phyloP scores from a whole-genome alignment of 2,888 invertebrate species.

The Orthonevra nobilis region DNA sequence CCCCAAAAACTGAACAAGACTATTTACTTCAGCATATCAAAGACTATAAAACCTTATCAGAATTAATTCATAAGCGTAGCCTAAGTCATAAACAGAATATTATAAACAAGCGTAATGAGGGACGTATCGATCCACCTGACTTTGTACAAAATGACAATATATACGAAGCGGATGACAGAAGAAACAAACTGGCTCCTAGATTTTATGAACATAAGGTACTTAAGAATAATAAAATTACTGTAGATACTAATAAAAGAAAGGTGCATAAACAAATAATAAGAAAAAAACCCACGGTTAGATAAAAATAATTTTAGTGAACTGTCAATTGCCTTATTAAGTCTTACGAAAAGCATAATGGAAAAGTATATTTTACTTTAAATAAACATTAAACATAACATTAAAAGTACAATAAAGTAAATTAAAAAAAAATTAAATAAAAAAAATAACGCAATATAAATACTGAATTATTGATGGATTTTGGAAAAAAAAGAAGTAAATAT shows the following conservation, averaged over 20 bases:
- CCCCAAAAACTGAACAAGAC: constrained; percentile 36
- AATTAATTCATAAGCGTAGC: constrained; percentile 31
- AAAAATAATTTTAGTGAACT: too few species aligned
- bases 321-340: too few species aligned
- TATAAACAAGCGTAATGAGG: constrained; percentile 47
- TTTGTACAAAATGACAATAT: background rate
- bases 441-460: too few species aligned
- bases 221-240: too few species aligned
- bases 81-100: constrained; percentile 1
- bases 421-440: too few species aligned
- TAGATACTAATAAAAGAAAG: background rate
- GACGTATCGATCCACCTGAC: background rate
- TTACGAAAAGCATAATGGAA: too few species aligned
- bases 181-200: constrained; percentile 1
- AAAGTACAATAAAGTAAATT: too few species aligned
- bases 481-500: too few species aligned
- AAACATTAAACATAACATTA: too few species aligned
- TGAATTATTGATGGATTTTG: too few species aligned
- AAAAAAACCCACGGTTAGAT: background rate
- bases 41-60: constrained; percentile 24
- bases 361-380: too few species aligned
- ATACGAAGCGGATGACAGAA: background rate
- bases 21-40: constrained; percentile 30
- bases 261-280: background rate
- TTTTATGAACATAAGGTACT: too few species aligned